Evolutionary conservation across 2,888 invertebrate species (phyloP), one percentile per base, ranked within the genome.

Genomic region (Drosophila sordidula): DNA sequence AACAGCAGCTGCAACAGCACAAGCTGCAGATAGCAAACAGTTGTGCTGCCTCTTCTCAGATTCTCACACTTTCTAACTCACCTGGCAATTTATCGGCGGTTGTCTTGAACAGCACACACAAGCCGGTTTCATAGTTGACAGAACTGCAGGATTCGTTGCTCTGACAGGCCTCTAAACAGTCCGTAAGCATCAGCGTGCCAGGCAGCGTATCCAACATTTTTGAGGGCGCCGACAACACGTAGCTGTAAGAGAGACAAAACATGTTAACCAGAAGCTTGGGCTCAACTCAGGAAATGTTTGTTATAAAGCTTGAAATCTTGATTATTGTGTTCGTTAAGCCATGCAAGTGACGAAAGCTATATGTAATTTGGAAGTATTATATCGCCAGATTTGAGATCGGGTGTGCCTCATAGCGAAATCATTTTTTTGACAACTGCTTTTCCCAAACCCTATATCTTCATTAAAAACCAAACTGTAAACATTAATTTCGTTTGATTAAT

Each of bases 71-170:
- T 84, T 84, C 84, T 86, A 78, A 85, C 90, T 95, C 94, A 97
- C 97, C 97, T 93, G 97, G 97, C 92, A 97, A 93, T 93, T 95
- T 95, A 93, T 97, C 97, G 85, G 97, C 97, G 92, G 97, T 97
- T 58, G 97, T 96, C 91, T 96, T 95, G 94, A 98, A 97, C 78
- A 98, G 95, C 83, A 98, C 97, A 93, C 98, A 98, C 61, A 98
- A 95, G 78, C 98, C 98, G 71, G 98, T 98, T 94, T 98, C 98
- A 93, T 97, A 98, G 94, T 98, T 98, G 93, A 98, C 96, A 86
- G 97, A 96, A 91, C 96, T 96, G 93, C 98, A 98, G 90, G 97
- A 96, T 93, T 97, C 96, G 94, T 98, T 98, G 91, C 95, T 95
- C 93, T 97, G 97, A 93, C 98, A 98, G 90, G 96, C 96, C 94